Evolutionary conservation across 30 jellyfish, hydroid and myxozoan genomes (phyloP).

Genomic region (Aurelia coerulea): DNA sequence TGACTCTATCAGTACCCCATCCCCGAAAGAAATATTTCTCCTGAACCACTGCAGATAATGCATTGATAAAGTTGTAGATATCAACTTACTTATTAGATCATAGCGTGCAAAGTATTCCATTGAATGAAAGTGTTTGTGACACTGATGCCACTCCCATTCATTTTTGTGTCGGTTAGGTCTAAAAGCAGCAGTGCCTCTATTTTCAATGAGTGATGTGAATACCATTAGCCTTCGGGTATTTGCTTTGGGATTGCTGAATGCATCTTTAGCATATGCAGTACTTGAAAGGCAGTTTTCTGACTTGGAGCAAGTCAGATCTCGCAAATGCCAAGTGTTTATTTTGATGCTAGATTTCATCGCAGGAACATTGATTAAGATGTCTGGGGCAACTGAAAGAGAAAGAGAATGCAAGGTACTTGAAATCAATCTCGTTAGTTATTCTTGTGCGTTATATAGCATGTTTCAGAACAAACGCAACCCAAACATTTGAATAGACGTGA

Average conservation of each 20-base stretch:
- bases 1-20: too few relatives aligned
- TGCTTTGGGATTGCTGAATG: conserved; percentile 47
- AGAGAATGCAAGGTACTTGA: neutral
- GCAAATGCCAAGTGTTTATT: conserved; percentile 67
- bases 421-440: too few relatives aligned
- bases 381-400: conserved; percentile 72
- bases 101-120: conserved; percentile 91
- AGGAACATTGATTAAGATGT: conserved; percentile 77
- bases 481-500: too few relatives aligned
- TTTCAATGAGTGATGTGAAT: conserved; percentile 86
- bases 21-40: too few relatives aligned
- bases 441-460: too few relatives aligned
- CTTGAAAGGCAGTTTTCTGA: conserved; percentile 91
- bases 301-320: conserved; percentile 83
- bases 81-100: conserved; percentile 87
- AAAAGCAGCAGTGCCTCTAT: conserved; percentile 93
- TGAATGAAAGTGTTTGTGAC: conserved; percentile 95
- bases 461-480: too few relatives aligned
- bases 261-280: conserved; percentile 69
- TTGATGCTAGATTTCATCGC: conserved; percentile 82
- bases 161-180: conserved; percentile 79
- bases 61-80: neutral
- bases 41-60: too few relatives aligned
- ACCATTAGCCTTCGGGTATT: conserved; percentile 73
- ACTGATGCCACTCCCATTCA: conserved; percentile 92